Conservation (phyloP, 2,888 invertebrate species). For the Leptura quadrifasciata region DNA sequence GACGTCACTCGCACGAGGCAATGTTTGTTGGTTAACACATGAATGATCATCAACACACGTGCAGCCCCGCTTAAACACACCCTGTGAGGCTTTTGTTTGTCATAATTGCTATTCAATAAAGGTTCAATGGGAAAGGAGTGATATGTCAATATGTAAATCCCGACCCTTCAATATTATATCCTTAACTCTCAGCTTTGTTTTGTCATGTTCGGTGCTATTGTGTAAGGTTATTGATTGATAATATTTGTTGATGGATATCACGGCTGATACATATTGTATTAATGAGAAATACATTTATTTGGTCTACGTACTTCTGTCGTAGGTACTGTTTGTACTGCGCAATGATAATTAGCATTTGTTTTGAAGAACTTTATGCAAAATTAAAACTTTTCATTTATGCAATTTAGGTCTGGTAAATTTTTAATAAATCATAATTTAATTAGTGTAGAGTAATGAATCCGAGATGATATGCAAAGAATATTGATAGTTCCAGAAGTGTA, state of each 20-base stretch:
- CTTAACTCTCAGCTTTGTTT: constrained; percentile 26
- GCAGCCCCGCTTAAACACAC: constrained; percentile 46
- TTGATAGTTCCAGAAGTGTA: no score
- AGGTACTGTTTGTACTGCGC: no score
- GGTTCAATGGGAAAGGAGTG: constrained; percentile 52
- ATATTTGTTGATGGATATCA: constrained; percentile 8
- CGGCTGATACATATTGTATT: not conserved
- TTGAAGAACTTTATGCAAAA: no score
- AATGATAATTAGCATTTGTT: no score
- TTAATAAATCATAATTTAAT: no score
- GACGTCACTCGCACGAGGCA: constrained; percentile 61
- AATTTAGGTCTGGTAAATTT: no score
- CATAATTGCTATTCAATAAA: constrained; percentile 60
- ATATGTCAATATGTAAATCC: constrained; percentile 58
- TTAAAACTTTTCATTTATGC: no score
- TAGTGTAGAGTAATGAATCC: no score
- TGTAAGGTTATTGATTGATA: constrained; percentile 35
- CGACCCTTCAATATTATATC: constrained; percentile 21
- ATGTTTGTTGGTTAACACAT: constrained; percentile 65
- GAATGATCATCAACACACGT: constrained; percentile 60
- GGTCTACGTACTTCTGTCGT: no score
- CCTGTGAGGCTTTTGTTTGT: constrained; percentile 55
- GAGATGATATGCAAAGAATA: no score
- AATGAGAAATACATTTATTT: constrained; percentile 6
- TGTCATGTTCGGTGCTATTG: constrained; percentile 20